phyloP scores from a whole-genome alignment of 2,113 vertebrate genomes.

The Colossoma macropomum region DNA sequence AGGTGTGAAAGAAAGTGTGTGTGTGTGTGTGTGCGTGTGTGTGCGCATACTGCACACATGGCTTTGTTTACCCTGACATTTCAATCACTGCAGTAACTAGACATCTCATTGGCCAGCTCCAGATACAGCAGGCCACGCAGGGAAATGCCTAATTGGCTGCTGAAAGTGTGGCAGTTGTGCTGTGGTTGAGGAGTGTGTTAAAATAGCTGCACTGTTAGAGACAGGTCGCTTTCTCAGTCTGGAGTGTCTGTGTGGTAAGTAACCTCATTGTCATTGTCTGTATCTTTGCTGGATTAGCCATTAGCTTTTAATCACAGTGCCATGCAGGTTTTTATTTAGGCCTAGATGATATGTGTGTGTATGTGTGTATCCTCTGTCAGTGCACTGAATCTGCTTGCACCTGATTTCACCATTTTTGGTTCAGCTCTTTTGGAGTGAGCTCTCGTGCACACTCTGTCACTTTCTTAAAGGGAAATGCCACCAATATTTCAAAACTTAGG shows the following conservation, averaged over 20 bases:
- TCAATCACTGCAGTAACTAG: constrained; percentile 19
- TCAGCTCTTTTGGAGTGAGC: constrained; percentile 6
- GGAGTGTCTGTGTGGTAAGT: background rate
- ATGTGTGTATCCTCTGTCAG: background rate
- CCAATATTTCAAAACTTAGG: too few relatives aligned
- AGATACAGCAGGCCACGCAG: background rate
- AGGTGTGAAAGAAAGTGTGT: background rate
- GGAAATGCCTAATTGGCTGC: constrained; percentile 13
- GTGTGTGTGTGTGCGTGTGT: background rate
- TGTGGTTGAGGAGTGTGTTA: constrained; percentile 17
- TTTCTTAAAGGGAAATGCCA: background rate
- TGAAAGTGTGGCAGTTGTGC: background rate
- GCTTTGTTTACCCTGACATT: constrained; percentile 20
- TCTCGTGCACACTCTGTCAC: background rate
- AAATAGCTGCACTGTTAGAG: background rate
- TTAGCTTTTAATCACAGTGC: background rate
- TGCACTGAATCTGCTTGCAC: constrained; percentile 3
- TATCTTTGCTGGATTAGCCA: background rate
- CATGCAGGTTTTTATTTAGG: background rate
- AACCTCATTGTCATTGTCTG: background rate
- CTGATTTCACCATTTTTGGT: constrained; percentile 10
- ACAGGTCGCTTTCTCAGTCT: background rate
- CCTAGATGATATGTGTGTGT: background rate
- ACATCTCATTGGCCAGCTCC: constrained; percentile 2
- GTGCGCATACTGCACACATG: background rate